These are phyloP conservation scores for Sminthopsis crassicaudata DNA, from an alignment of 2,113 vertebrate species.

Conservation along the genomic window DNA sequence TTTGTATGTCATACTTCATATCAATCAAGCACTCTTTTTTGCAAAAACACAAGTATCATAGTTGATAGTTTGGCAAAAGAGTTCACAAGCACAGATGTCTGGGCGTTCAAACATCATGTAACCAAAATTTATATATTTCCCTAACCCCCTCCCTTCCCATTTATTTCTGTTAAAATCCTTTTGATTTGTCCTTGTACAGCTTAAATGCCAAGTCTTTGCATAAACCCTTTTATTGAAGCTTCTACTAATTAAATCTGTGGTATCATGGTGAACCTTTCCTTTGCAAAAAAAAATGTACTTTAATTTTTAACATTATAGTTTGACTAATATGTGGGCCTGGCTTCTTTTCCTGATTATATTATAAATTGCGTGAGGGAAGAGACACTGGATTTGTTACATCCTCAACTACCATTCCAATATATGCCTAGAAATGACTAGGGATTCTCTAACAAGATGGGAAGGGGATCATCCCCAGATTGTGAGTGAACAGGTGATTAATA, in stretches of 20 bases:
- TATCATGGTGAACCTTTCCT: background rate
- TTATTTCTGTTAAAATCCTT: background rate
- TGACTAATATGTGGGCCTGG: background rate
- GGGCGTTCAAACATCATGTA: background rate
- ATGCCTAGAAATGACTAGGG: background rate
- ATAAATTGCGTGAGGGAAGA: background rate
- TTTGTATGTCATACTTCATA: background rate
- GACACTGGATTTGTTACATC: background rate
- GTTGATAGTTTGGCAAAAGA: background rate
- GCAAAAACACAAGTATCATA: background rate
- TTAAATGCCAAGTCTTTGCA: background rate
- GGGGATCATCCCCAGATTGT: background rate
- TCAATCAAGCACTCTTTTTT: background rate
- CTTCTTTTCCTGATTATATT: background rate
- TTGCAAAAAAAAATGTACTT: background rate
- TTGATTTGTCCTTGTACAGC: background rate
- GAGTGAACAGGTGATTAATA: background rate
- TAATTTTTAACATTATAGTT: background rate
- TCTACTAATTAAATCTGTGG: background rate
- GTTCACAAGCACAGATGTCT: background rate
- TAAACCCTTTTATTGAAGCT: background rate
- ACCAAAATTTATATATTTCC: background rate
- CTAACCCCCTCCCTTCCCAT: background rate
- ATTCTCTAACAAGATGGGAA: background rate
- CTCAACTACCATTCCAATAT: background rate